Evolutionary conservation across 2,113 vertebrate genomes (phyloP).

Genomic region (Microcebus griseorufus): DNA sequence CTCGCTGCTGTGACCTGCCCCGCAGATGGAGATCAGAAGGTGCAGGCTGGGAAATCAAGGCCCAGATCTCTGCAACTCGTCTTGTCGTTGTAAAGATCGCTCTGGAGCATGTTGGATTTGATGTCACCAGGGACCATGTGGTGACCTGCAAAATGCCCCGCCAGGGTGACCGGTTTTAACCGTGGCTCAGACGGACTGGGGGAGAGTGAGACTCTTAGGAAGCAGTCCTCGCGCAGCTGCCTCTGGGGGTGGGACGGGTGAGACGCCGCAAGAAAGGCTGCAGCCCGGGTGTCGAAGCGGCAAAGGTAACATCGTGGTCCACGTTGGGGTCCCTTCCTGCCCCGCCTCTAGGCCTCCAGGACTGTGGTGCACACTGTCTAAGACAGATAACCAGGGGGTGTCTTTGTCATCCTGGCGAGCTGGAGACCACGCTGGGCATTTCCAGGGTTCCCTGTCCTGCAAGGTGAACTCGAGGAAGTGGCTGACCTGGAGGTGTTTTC

Average conservation of each 20-base stretch:
- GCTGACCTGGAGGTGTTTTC: too few relatives aligned
- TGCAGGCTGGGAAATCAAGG: accelerated
- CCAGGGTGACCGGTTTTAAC: background rate
- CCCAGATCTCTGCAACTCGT: background rate
- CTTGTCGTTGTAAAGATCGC: accelerated
- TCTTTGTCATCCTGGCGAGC: accelerated
- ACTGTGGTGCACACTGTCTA: background rate
- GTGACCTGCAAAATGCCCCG: accelerated
- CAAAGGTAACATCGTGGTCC: accelerated
- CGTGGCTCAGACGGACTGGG: too few relatives aligned
- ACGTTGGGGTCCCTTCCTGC: accelerated
- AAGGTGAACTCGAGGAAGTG: too few relatives aligned
- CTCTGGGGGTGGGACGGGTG: accelerated
- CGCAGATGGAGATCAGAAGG: background rate
- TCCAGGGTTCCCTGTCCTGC: too few relatives aligned
- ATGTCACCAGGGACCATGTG: background rate
- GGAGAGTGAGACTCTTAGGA: background rate
- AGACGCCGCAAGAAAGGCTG: background rate
- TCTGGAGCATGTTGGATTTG: background rate
- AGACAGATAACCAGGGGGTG: accelerated
- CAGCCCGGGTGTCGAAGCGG: accelerated
- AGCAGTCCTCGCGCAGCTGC: accelerated
- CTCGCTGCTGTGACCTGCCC: too few relatives aligned
- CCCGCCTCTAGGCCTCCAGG: background rate
- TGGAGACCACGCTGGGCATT: accelerated